Conservation (phyloP, 2,113 vertebrate genomes). For the Galemys pyrenaicus region DNA sequence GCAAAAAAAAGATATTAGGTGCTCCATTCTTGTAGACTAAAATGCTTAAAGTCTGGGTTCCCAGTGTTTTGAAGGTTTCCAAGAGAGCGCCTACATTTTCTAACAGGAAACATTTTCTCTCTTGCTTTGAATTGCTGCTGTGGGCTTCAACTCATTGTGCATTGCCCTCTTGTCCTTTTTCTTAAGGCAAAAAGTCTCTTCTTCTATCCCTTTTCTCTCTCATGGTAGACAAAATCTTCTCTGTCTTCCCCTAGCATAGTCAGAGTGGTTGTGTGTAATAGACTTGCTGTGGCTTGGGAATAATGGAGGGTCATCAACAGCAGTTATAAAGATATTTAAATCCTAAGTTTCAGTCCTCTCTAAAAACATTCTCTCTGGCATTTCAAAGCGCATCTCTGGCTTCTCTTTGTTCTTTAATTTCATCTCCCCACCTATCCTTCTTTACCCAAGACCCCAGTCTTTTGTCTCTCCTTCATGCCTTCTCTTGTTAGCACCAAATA, state of each 20-base stretch:
- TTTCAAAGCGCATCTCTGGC: neutral
- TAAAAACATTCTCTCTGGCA: neutral
- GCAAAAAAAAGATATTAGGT: neutral
- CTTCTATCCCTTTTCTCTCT: neutral
- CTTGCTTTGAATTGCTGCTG: neutral
- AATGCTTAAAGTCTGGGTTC: neutral
- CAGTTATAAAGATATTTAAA: neutral
- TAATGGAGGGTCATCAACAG: neutral
- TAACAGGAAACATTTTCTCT: neutral
- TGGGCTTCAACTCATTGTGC: neutral
- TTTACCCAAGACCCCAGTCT: neutral
- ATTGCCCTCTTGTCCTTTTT: neutral
- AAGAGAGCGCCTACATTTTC: neutral
- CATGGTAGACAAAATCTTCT: neutral
- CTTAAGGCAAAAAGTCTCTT: neutral
- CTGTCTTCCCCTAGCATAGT: neutral
- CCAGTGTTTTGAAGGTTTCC: neutral
- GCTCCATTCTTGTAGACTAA: neutral
- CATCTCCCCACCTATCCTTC: neutral
- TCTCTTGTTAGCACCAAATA: neutral
- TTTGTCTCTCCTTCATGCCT: neutral
- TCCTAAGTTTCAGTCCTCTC: neutral
- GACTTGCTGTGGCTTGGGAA: neutral
- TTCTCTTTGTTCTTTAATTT: neutral
- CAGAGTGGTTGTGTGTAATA: neutral